A percentile compares a stretch with the other conserved stretches of the same genome.
Conservation (phyloP, 2,888 invertebrate species). For the Calliscelio sp. region DNA sequence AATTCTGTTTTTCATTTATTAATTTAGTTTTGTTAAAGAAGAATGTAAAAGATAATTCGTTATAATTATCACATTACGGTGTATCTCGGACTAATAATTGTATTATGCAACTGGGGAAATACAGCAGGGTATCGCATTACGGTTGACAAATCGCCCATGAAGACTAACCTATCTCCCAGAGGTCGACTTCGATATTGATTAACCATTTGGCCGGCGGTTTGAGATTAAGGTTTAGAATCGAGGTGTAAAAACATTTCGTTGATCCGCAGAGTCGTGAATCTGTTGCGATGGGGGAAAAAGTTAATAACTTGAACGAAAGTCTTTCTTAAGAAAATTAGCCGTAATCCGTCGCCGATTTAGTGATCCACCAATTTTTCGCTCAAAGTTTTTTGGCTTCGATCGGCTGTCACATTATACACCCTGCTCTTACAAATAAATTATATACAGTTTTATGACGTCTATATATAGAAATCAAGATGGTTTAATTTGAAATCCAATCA, state of each 20-base stretch:
- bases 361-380: neutral
- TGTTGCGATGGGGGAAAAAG: neutral
- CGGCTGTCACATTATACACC: too few relatives aligned
- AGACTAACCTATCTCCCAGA: conserved; percentile 59
- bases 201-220: conserved; percentile 55
- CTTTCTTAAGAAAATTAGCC: neutral
- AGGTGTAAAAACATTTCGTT: conserved; percentile 54
- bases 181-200: conserved; percentile 63
- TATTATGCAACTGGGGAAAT: conserved; percentile 53
- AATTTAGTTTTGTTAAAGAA: neutral
- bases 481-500: neutral
- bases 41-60: too few relatives aligned
- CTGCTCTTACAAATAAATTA: neutral
- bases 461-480: neutral
- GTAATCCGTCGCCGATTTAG: neutral
- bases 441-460: neutral
- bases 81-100: conserved; percentile 57
- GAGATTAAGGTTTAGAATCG: conserved; percentile 54
- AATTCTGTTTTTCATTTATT: too few relatives aligned
- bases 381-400: too few relatives aligned
- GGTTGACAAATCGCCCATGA: conserved; percentile 65
- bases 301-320: conserved; percentile 7
- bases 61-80: too few relatives aligned
- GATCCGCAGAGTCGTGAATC: conserved; percentile 12
- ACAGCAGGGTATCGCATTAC: conserved; percentile 51